Base-by-base conservation (phyloP, 2,797 vertebrate genomes). In the Dryobates pubescens region DNA sequence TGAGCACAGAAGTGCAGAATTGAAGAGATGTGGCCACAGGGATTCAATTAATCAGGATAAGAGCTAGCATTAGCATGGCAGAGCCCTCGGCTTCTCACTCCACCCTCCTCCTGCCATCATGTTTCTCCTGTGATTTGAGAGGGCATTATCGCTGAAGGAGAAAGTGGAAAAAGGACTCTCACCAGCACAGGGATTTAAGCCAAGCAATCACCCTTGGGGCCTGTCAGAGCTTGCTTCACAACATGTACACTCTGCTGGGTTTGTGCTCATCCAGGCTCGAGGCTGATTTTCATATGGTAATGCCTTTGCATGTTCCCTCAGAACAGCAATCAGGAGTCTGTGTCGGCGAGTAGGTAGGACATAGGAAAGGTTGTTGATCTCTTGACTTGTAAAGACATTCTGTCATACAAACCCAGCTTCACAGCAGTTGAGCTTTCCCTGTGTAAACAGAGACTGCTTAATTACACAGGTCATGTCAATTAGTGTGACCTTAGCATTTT, bases 401-500 rank as follows among this genome's bases (percentile, higher is more conserved):
- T 98, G 97, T 98, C 97, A 97, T 91, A 96, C 95, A 96, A 94
- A 93, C 96, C 94, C 92, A 96, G 96, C 96, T 94, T 97, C 96
- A 89, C 96, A 96, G 97, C 57, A 61, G 96, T 97, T 89, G 94
- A 97, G 97, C 96, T 98, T 97, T 96, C 96, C 17, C 3, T 96
- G 96, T 97, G 97, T 98, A 98, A 98, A 98, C 97, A 98, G 97
- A 97, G 96, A 97, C 96, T 97, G 97, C 97, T 97, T 98, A 98
- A 98, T 98, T 98, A 98, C 97, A 95, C 96, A 97, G 97, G 97
- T 97, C 97, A 95, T 97, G 97, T 98, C 98, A 98, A 98, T 98
- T 98, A 98, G 96, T 12, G 94, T 97, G 98, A 98, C 97, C 97
- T 97, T 97, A 97, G 92, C 92, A 94, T 98, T 98, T 98, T 97